Evolutionary conservation across 2,888 invertebrate genomes (phyloP).

Genomic region (Coleophora deauratella): DNA sequence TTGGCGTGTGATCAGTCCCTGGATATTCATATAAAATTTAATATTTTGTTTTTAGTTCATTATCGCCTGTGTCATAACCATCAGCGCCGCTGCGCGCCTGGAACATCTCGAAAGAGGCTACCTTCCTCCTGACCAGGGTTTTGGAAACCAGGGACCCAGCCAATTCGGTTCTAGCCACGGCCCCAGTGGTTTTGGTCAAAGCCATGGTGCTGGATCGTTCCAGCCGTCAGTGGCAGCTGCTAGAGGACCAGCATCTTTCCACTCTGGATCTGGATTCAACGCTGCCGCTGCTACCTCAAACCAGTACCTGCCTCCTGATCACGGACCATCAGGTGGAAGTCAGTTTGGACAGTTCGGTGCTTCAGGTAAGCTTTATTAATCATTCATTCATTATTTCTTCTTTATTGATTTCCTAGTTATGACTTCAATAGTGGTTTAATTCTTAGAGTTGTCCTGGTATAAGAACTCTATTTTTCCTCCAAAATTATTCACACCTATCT

Average conservation of each 20-base stretch:
- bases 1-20: too few relatives aligned
- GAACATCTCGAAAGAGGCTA: slow-evolving; percentile 58
- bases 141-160: slow-evolving; percentile 9
- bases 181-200: slow-evolving; percentile 11
- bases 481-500: too few relatives aligned
- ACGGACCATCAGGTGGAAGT: slow-evolving; percentile 29
- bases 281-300: slow-evolving; percentile 46
- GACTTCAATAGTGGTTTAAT: too few relatives aligned
- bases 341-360: slow-evolving; percentile 9
- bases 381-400: too few relatives aligned
- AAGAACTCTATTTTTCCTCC: too few relatives aligned
- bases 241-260: neutral
- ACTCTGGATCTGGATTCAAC: slow-evolving; percentile 5
- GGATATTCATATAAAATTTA: too few relatives aligned
- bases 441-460: too few relatives aligned
- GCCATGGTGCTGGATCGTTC: neutral
- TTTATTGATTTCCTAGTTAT: too few relatives aligned
- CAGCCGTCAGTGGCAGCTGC: neutral
- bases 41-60: slow-evolving; percentile 40
- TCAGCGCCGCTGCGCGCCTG: slow-evolving; percentile 49
- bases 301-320: slow-evolving; percentile 58
- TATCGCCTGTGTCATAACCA: slow-evolving; percentile 46
- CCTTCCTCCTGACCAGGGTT: slow-evolving; percentile 42
- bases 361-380: too few relatives aligned
- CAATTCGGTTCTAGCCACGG: slow-evolving; percentile 9